Evolutionary conservation across 2,888 invertebrate genomes (phyloP).

Genomic region (Brachypalpus laphriformis): DNA sequence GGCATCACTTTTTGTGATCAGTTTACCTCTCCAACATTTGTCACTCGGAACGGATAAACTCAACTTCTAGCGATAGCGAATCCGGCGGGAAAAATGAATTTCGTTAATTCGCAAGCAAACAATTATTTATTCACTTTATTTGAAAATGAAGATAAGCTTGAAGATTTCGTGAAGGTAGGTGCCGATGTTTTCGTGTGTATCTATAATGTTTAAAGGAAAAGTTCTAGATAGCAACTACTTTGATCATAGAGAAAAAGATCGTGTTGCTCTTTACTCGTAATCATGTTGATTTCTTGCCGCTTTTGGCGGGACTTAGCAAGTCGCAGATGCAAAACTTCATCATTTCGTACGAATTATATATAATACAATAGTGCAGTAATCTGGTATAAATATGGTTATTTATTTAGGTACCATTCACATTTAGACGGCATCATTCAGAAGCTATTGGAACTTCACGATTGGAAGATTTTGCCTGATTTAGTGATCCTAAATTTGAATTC

Average conservation of each 20-base stretch:
- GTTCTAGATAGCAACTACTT: slow-evolving; percentile 44
- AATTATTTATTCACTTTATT: slow-evolving; percentile 52
- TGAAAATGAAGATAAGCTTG: slow-evolving; percentile 37
- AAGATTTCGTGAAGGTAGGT: slow-evolving; percentile 63
- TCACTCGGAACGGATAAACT: background rate
- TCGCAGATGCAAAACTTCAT: slow-evolving; percentile 54
- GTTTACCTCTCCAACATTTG: background rate
- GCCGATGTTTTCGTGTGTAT: background rate
- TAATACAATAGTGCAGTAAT: background rate
- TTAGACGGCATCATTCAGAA: slow-evolving; percentile 46
- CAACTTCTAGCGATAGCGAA: background rate
- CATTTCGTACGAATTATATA: slow-evolving; percentile 28
- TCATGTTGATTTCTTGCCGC: slow-evolving; percentile 50
- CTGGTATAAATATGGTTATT: background rate
- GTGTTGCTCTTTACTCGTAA: slow-evolving; percentile 50
- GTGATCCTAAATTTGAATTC: slow-evolving; percentile 65
- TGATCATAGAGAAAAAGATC: slow-evolving; percentile 33
- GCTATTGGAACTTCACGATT: slow-evolving; percentile 69
- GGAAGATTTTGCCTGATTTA: slow-evolving; percentile 61
- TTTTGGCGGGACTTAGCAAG: slow-evolving; percentile 38
- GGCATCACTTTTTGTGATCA: background rate
- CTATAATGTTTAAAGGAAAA: too few relatives aligned
- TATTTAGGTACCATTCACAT: slow-evolving; percentile 61
- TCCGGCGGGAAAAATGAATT: slow-evolving; percentile 51
- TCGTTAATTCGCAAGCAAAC: background rate